A percentile compares a stretch with the other conserved stretches of the same genome.
Conservation (phyloP, 1,140 invertebrate genomes). For the Akabosia matsudoensis region DNA sequence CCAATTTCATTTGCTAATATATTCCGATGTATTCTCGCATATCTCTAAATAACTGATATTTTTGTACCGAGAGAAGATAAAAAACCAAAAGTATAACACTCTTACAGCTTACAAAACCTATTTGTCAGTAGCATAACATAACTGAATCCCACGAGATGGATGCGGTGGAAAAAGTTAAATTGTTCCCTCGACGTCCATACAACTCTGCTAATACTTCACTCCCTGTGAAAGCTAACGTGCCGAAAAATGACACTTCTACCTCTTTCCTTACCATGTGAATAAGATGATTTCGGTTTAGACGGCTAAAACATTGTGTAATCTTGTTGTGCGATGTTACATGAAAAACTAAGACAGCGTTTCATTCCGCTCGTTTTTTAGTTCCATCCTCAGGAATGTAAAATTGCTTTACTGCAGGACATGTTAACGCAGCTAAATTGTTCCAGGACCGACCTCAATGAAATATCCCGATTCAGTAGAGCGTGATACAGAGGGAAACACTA, state of each 20-base stretch:
- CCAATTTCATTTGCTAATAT: no score
- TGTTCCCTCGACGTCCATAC: background rate
- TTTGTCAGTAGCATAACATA: no score
- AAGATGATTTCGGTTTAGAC: no score
- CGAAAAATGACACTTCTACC: background rate
- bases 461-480: background rate
- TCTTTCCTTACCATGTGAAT: background rate
- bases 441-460: slow-evolving; percentile 1
- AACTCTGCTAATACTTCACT: background rate
- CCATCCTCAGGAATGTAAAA: background rate
- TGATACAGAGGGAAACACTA: background rate
- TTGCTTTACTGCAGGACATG: background rate
- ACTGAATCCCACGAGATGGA: no score
- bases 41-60: no score
- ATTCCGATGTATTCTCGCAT: no score
- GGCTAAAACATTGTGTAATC: no score
- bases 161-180: background rate
- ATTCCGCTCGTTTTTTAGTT: background rate
- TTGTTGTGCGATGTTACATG: no score
- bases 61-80: no score
- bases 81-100: no score
- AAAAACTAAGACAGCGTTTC: no score
- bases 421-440: background rate
- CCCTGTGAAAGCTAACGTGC: background rate
- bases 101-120: no score